A percentile compares a stretch with the other conserved stretches of the same genome.
phyloP scores from a whole-genome alignment of 2,888 invertebrate genomes.

The Griposia aprilina region DNA sequence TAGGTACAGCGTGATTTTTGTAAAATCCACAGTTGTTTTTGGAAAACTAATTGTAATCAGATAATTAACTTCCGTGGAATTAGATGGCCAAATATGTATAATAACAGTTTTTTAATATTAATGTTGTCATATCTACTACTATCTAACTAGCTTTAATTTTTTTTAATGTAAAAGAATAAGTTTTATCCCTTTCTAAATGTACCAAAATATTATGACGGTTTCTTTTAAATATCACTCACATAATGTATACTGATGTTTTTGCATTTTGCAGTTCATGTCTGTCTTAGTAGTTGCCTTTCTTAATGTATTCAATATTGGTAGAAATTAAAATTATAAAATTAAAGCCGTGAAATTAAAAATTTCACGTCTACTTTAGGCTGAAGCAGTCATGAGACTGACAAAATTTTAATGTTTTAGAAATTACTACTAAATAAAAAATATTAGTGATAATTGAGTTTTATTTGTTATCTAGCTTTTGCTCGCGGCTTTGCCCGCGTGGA shows the following conservation, averaged over 20 bases:
- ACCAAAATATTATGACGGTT: background rate
- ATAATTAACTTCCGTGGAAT: background rate
- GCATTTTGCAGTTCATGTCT: too few species aligned
- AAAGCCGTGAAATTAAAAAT: background rate
- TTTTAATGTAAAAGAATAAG: background rate
- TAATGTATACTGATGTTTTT: background rate
- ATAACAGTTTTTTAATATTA: background rate
- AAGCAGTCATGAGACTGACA: slow-evolving; percentile 5
- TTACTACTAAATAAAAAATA: background rate
- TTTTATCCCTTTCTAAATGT: background rate
- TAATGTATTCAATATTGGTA: background rate
- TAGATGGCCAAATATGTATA: background rate
- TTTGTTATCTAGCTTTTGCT: background rate
- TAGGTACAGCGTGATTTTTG: background rate
- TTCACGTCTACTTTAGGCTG: background rate
- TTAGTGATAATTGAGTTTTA: background rate
- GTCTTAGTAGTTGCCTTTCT: too few species aligned
- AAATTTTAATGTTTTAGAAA: background rate
- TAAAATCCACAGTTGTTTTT: background rate
- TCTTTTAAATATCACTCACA: background rate
- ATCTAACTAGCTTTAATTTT: background rate
- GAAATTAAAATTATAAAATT: background rate
- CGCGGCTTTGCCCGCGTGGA: background rate
- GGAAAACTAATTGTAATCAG: background rate
- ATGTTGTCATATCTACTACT: background rate